Conservation (phyloP, 2,888 invertebrate species). For the Flexamia atlantica region DNA sequence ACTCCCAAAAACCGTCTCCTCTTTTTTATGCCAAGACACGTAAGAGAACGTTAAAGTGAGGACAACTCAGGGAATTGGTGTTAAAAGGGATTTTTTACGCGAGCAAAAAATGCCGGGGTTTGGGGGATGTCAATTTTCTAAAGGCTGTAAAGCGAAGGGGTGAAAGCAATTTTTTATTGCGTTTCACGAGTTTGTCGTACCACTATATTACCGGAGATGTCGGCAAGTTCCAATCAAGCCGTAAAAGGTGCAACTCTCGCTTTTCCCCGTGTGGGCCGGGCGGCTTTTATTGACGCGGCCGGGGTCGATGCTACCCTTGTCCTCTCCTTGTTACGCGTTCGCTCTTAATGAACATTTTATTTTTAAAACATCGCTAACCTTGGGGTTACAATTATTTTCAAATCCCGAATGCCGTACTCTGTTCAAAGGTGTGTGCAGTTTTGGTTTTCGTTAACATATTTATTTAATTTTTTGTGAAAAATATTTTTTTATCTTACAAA, state of each 20-base stretch:
- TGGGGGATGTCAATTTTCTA: constrained; percentile 12
- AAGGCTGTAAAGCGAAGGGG: constrained; percentile 23
- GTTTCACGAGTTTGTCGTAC: constrained; percentile 21
- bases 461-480: too few species aligned
- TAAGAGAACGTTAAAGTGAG: not conserved
- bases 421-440: too few species aligned
- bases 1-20: too few species aligned
- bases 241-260: not conserved
- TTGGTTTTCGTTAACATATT: too few species aligned
- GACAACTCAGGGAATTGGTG: constrained; percentile 1
- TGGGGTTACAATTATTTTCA: not conserved
- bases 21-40: not conserved
- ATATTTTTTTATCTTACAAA: too few species aligned
- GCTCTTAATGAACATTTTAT: constrained; percentile 3
- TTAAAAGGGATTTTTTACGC: constrained; percentile 1
- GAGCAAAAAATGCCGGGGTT: not conserved
- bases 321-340: not conserved
- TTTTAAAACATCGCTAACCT: constrained; percentile 1
- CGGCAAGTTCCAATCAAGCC: constrained; percentile 27
- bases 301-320: constrained; percentile 15
- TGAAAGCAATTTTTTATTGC: not conserved
- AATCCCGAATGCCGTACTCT: not conserved
- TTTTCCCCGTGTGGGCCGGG: not conserved
- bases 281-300: constrained; percentile 15
- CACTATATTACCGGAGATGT: constrained; percentile 14